Evolutionary conservation across 2,113 vertebrate genomes (phyloP), one percentile per base, ranked within the genome.

Genomic region (Cettia cetti): DNA sequence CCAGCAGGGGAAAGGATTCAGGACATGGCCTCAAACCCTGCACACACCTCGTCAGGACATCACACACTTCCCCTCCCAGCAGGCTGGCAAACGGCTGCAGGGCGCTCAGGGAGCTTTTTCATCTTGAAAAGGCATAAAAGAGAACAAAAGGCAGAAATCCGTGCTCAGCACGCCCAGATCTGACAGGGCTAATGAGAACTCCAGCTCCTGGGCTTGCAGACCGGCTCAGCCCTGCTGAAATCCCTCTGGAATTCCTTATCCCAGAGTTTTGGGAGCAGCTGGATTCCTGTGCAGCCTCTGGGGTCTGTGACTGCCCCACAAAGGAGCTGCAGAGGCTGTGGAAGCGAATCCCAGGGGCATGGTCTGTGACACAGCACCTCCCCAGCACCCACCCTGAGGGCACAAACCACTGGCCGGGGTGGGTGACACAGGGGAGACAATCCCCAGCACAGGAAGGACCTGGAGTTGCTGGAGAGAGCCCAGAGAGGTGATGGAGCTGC

Each of bases 141-240:
- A 54, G 61, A 80, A 50, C 75, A 90, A 85, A 77, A 78, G 42
- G 50, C 81, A 81, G 68, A 39, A 15, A 33, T 5, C 23, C 0
- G 0, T 2, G 8, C 2, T 1, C 2, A 45, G 50, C 42, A 8
- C 50, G 9, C 9, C 4, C 18, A 1, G 7, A 18, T 5, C 8
- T 7, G 22, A 31, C 2, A 2, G 78, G 44, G 49, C 39, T 75
- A 35, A 45, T 10, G 27, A 82, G 52, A 64, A 4, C 59, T 19
- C 12, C 76, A 20, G 80, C 86, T 80, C 86, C 71, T 2, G n/a
- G 47, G 42, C 70, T 57, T 6, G 56, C n/a, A 37, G 16, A 16
- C 4, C 17, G 10, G 37, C 35, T 21, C 50, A 47, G 20, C 19
- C 1, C 3, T 1, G 3, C 45, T 10, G 45, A 22, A n/a, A 80